phyloP scores from a whole-genome alignment of 2,113 vertebrate genomes.

The Aldabrachelys gigantea region DNA sequence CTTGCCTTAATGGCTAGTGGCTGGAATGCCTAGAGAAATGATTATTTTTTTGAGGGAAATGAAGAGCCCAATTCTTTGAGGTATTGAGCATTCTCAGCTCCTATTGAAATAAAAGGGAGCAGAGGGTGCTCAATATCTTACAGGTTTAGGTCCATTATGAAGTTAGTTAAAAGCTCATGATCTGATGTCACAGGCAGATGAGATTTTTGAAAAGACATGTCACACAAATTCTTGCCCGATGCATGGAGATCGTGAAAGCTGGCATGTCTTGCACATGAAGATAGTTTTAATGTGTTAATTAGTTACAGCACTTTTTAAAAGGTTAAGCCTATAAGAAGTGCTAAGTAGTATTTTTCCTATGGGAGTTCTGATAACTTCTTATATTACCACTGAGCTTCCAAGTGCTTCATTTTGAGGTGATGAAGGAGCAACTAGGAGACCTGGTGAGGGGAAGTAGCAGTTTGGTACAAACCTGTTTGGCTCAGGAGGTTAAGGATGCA shows the following conservation, averaged over 20 bases:
- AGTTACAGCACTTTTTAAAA: neutral
- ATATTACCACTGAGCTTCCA: slow-evolving; percentile 3
- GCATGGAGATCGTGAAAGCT: neutral
- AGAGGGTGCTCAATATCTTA: neutral
- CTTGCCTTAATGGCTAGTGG: neutral
- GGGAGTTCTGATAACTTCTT: neutral
- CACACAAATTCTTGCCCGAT: neutral
- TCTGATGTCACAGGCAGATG: neutral
- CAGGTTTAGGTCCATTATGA: neutral
- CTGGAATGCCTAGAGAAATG: neutral
- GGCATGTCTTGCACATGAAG: neutral
- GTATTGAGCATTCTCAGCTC: neutral
- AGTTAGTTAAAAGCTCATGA: neutral
- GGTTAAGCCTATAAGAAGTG: neutral
- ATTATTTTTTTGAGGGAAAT: neutral
- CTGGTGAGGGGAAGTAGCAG: neutral
- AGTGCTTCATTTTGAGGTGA: neutral
- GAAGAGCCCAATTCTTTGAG: neutral
- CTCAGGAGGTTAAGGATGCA: neutral
- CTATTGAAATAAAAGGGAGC: neutral
- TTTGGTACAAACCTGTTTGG: neutral
- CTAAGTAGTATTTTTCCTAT: neutral
- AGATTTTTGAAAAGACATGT: neutral
- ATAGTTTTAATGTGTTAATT: neutral
- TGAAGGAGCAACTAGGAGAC: neutral